Evolutionary conservation across 2,113 vertebrate species (phyloP).

Genomic region (Leucosticte australis): DNA sequence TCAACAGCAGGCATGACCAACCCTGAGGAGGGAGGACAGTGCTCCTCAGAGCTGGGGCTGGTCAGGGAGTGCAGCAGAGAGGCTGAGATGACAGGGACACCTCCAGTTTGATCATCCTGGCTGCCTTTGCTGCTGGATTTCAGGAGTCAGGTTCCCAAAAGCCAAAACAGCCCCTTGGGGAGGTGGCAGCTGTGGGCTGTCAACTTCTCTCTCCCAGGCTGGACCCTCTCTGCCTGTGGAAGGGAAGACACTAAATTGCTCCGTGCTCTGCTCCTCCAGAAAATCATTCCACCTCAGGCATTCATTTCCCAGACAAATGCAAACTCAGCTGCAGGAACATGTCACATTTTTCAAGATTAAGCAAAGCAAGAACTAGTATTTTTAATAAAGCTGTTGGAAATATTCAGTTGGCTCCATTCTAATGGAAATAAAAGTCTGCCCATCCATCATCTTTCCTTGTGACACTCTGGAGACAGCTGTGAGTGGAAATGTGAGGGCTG

Average conservation of each 20-base stretch:
- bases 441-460: conserved; percentile 26
- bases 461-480: background rate
- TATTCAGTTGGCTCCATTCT: conserved; percentile 4
- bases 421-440: conserved; percentile 24
- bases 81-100: background rate
- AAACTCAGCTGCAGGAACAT: conserved; percentile 33
- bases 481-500: background rate
- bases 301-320: background rate
- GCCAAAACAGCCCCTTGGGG: background rate
- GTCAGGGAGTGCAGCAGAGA: background rate
- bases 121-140: background rate
- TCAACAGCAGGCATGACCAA: background rate
- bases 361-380: background rate
- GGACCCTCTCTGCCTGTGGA: background rate
- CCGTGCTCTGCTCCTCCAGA: background rate
- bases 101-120: background rate
- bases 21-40: background rate
- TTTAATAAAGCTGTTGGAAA: conserved; percentile 46
- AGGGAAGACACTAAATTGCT: background rate
- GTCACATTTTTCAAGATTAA: conserved; percentile 34
- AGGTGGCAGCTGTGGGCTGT: background rate
- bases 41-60: background rate
- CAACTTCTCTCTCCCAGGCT: background rate
- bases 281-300: background rate
- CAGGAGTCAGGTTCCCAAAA: background rate